Base-by-base conservation (phyloP, 2,113 vertebrate genomes). In the Melanostigma gelatinosum region DNA sequence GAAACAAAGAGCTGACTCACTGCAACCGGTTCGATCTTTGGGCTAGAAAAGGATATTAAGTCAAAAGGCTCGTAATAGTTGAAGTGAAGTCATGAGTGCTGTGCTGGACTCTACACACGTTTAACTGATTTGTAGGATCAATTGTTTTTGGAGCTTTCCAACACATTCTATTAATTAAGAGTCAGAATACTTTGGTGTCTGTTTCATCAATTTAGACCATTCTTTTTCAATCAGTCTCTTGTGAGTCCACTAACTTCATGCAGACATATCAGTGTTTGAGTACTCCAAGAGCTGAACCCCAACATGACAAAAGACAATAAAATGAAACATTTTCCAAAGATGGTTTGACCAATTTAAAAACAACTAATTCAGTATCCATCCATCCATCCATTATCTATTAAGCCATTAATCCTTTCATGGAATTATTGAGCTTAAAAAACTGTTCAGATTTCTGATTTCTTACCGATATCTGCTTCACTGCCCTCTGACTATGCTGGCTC, bases 401-500 rank as follows among this genome's bases (percentile, higher is more conserved):
- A 69, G 20, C 11, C 24, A 71, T 20, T 7, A 20, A 15, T 55
- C 24, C 48, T 32, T 29, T 75, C 34, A 8, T 8, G 24, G 11
- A 79, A 44, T 12, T 54, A 34, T 42, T 22, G 20, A 29, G 18
- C 32, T 71, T 42, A 65, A 50, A 74, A 34, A 34, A 36, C 10
- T 13, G 46, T 57, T 15, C 63, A 38, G 12, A 24, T 58, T 29
- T 13, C 65, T 65, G 27, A 66, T 79, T 46, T 60, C 69, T 55
- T 18, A 5, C 13, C 69, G 66, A 64, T 69, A 74, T 77, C 44
- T 60, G 50, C 20, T 57, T 60, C 13, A 4, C 57, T 79, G 77
- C 34, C 66, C 66, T 83, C 85, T 85, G 64, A 84, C 84, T 76
- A 77, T 75, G 79, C 74, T 64, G 8, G 0, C 54, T 81, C 34